A percentile compares a stretch with the other conserved stretches of the same genome.
These are phyloP conservation scores for Tromatobia lineatoria DNA, from an alignment of 2,888 invertebrate species.

Conservation along the genomic window DNA sequence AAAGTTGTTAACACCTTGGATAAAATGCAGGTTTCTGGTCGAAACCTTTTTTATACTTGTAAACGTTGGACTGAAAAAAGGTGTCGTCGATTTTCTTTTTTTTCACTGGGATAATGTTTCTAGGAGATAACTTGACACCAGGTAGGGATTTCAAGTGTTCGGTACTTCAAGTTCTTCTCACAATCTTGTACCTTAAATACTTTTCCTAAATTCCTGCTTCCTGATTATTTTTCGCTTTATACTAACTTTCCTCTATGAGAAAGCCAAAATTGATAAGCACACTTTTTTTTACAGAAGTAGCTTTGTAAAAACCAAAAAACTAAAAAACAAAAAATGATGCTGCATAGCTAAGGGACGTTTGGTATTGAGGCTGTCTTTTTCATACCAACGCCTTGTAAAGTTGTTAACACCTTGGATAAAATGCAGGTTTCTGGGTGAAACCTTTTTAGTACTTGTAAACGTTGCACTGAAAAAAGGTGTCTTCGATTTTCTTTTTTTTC, in stretches of 20 bases:
- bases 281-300: neutral
- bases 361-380: neutral
- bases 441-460: neutral
- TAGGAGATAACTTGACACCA: too few species aligned
- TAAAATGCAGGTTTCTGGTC: neutral
- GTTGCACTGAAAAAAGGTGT: neutral
- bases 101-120: too few species aligned
- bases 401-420: neutral
- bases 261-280: too few species aligned
- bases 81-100: neutral
- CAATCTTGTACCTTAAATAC: too few species aligned
- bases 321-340: too few species aligned
- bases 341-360: neutral
- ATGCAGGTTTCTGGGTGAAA: neutral
- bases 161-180: too few species aligned
- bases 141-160: too few species aligned
- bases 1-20: neutral
- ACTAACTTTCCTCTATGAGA: too few species aligned
- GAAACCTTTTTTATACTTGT: neutral
- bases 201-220: too few species aligned
- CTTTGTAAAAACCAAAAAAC: too few species aligned
- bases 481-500: neutral
- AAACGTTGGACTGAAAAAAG: neutral
- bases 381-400: neutral
- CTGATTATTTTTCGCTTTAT: too few species aligned